Conservation (phyloP, 2,888 invertebrate genomes). For the Diarsia dahlii region DNA sequence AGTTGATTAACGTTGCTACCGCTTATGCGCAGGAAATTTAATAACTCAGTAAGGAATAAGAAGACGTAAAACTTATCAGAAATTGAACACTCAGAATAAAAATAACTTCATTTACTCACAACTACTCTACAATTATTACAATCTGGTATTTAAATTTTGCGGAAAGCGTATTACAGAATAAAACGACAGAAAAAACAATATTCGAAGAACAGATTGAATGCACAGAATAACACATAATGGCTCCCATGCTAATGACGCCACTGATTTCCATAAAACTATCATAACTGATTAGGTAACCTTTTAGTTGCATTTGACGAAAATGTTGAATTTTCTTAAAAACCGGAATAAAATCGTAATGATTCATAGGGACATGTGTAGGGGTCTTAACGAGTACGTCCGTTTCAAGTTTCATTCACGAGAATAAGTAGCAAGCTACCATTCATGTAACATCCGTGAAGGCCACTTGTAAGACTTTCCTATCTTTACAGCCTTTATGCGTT, state of each 20-base stretch:
- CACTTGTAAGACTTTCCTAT: conserved; percentile 46
- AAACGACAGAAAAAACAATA: background rate
- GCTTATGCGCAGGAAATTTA: background rate
- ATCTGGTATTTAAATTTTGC: background rate
- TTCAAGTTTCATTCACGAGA: conserved; percentile 42
- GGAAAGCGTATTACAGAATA: background rate
- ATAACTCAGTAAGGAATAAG: background rate
- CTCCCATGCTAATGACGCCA: background rate
- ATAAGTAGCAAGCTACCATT: conserved; percentile 41
- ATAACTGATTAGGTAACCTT: background rate
- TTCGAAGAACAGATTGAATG: background rate
- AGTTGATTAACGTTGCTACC: background rate
- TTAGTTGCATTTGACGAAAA: background rate
- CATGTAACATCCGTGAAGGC: conserved; percentile 56
- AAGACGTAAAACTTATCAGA: background rate
- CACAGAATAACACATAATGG: background rate
- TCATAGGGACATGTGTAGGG: background rate
- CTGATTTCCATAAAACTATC: background rate
- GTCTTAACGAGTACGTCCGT: conserved; percentile 17
- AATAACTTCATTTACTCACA: background rate
- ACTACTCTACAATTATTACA: background rate
- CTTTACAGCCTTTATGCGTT: background rate
- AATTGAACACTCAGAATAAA: background rate
- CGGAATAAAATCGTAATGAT: conserved; percentile 2
- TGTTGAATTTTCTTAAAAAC: conserved; percentile 9